A percentile compares a stretch with the other conserved stretches of the same genome.
Conservation (phyloP, 2,888 invertebrate species). For the Seladonia tumulorum region DNA sequence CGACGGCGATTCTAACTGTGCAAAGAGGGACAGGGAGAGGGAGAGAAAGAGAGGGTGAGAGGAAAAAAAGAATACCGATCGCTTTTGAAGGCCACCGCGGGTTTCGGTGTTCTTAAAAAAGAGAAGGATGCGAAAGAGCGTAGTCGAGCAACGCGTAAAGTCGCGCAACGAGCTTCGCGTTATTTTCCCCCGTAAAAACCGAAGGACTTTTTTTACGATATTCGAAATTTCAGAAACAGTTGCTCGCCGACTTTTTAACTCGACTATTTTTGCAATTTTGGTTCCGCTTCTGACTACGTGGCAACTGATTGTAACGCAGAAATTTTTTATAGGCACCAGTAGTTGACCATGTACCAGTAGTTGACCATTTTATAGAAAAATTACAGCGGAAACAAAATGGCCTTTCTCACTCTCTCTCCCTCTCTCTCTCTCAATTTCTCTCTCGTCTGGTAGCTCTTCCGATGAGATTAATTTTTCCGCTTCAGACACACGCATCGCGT, state of each 20-base stretch:
- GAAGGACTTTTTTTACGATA: not conserved
- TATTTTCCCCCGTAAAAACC: conserved; percentile 1
- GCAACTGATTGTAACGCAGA: too few relatives aligned
- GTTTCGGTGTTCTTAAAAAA: conserved; percentile 25
- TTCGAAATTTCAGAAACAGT: not conserved
- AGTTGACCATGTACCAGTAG: too few relatives aligned
- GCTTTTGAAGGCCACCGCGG: conserved; percentile 7
- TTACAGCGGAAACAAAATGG: conserved; percentile 5
- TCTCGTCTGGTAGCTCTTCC: conserved; percentile 29
- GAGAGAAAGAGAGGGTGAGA: not conserved
- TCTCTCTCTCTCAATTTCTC: not conserved
- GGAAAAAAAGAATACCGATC: conserved; percentile 26
- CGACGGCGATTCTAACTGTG: conserved; percentile 9
- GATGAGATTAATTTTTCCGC: conserved; percentile 46
- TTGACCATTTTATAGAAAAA: too few relatives aligned
- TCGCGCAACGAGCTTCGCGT: conserved; percentile 12
- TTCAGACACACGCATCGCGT: conserved; percentile 3
- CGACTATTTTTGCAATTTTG: not conserved
- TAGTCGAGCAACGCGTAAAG: conserved; percentile 3
- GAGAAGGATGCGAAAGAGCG: conserved; percentile 7
- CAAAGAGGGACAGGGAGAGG: not conserved
- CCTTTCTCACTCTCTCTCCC: not conserved
- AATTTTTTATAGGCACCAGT: too few relatives aligned
- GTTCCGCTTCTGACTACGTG: too few relatives aligned
- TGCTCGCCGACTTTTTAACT: too few relatives aligned